Evolutionary conservation across 2,888 invertebrate genomes (phyloP).

Genomic region (Hipparchia sbordonii): DNA sequence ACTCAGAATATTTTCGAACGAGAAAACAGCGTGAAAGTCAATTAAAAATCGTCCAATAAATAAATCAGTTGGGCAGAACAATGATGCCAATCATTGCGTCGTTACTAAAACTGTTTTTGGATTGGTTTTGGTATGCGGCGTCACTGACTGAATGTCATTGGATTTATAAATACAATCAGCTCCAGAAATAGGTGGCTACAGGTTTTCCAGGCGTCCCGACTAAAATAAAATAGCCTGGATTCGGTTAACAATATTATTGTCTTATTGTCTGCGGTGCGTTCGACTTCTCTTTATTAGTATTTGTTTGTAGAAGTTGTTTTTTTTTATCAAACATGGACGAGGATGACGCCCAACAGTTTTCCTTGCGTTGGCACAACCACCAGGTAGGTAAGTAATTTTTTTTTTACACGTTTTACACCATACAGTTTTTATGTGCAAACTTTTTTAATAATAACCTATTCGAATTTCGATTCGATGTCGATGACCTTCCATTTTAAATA

Average conservation of each 20-base stretch:
- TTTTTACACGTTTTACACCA: slow-evolving; percentile 50
- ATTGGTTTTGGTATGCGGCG: slow-evolving; percentile 82
- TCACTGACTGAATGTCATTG: slow-evolving; percentile 83
- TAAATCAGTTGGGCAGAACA: slow-evolving; percentile 55
- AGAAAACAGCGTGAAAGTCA: slow-evolving; percentile 44
- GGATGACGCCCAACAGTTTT: slow-evolving; percentile 89
- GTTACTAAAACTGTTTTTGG: slow-evolving; percentile 82
- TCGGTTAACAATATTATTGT: slow-evolving; percentile 82
- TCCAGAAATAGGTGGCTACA: slow-evolving; percentile 84
- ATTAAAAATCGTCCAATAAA: slow-evolving; percentile 43
- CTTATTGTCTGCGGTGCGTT: slow-evolving; percentile 51
- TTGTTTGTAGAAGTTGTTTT: slow-evolving; percentile 24
- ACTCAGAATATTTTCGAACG: slow-evolving; percentile 13
- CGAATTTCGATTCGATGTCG: neutral
- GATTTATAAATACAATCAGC: slow-evolving; percentile 83
- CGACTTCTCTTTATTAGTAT: slow-evolving; percentile 52
- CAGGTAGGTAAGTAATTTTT: slow-evolving; percentile 84
- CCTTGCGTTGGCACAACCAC: slow-evolving; percentile 93
- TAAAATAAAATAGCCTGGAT: slow-evolving; percentile 83
- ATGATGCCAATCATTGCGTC: slow-evolving; percentile 75
- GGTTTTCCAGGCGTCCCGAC: slow-evolving; percentile 83
- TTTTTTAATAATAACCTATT: slow-evolving; percentile 17
- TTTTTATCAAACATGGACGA: slow-evolving; percentile 72
- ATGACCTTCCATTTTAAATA: slow-evolving; percentile 21
- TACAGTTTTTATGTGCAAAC: slow-evolving; percentile 43